Base-by-base conservation (phyloP, 92 coral and sea anemone species). In the Heliopora coerulea region DNA sequence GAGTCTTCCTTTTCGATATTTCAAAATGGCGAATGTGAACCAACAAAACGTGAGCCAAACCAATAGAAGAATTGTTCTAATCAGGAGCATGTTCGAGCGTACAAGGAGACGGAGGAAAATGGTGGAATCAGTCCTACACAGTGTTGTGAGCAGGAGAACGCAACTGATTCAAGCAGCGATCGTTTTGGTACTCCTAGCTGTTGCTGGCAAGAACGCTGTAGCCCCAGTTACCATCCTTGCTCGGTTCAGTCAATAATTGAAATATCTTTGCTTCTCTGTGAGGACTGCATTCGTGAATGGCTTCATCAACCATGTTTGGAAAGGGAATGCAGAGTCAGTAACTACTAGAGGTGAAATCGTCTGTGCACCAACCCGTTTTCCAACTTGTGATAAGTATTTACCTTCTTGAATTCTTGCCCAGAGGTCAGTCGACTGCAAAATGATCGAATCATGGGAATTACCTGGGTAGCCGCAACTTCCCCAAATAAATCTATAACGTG, bases 281-380 rank as follows among this genome's bases (percentile, higher is more conserved):
- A 83, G 83, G 24, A 54, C 74, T 78, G 83, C 88, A 56, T 84
- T 64, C 35, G 84, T 84, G 68, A 44, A 79, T 37, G 83, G 87
- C 69, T 83, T 83, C 80, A 83, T 67, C 65, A 68, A 27, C 83
- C 83, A 78, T 21, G 56, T 32, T 57, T 58, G 27, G 20, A 78
- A 54, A 35, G 83, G 83, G 62, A 78, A 78, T 29, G 82, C 82
- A 52, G 82, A 78, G 54, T 65, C 83, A 24, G 69, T 75, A 64
- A 68, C 57, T 39, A 79, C 54, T 20, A 68, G 28, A n/a, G 83
- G 83, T 23, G 70, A 54, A 68, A 79, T 78, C 35, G 49, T 32
- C 35, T 67, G 44, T 25, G 34, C 56, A 42, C 42, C 83, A 49
- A 79, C 37, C 27, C 49, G 54, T 74, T 79, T 79, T n/a, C 57